Base-by-base conservation (phyloP, 2,888 invertebrate species). In the Campoletis raptor region DNA sequence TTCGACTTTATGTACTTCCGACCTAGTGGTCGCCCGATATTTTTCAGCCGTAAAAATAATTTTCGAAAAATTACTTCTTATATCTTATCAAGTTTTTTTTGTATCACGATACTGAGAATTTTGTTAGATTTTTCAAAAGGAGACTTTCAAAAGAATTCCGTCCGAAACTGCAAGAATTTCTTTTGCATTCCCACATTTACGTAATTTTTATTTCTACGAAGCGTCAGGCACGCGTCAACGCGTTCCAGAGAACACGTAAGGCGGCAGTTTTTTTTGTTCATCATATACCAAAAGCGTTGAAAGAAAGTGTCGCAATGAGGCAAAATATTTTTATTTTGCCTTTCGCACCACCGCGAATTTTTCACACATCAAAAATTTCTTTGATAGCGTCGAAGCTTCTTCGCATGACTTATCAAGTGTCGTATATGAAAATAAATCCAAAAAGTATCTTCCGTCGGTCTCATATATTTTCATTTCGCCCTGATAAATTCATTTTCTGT, bases 401-500 rank as follows among this genome's bases (percentile, higher is more conserved):
- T 36, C 61, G 73, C 37, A 24, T 52, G 64, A 66, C 72, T 61
- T 48, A 64, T 64, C 52, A 66, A 24, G 73, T 48, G 52, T 69
- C 78, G 2, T 54, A 40, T 37, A 18, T 52, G 54, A 67, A 54
- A 37, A 67, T 48, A 64, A 57, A 74, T 67, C 52, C n/a, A 12
- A 69, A 79, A 79, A 40, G 30, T 40, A 52, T 40, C 30, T 54
- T 67, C 12, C 64, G 5, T 30, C 45, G 10, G 9, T 37, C 21
- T 15, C 12, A 21, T 24, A 10, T 24, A 6, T 37, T 66, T 69
- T 69, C 24, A 7, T 69, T 61, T 42, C 69, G 7, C 48, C 21
- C 52, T 54, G 74, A 64, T 40, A 42, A 64, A 83, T 77, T 30
- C 15, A 36, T 72, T 73, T 57, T 73, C 42, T 36, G 42, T 57